These are phyloP conservation scores for Passer montanus DNA, from an alignment of 2,113 vertebrate genomes.

Conservation along the genomic window DNA sequence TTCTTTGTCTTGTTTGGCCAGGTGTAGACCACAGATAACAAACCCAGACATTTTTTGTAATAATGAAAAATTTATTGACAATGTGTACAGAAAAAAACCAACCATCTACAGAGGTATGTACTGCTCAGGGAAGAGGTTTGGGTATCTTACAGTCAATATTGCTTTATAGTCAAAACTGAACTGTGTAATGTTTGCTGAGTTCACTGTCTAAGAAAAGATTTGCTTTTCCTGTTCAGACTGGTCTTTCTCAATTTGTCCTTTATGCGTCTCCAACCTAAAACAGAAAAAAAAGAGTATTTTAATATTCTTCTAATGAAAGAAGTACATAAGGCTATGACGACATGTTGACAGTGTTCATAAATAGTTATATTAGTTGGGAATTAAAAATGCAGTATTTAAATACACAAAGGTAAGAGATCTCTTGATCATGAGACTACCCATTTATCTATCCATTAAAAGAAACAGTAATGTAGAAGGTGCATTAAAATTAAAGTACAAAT, in stretches of 20 bases:
- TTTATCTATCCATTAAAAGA: not conserved
- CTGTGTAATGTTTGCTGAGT: slow-evolving; percentile 6
- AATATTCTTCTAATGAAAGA: not conserved
- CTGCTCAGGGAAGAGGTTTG: not conserved
- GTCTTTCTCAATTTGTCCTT: slow-evolving; percentile 50
- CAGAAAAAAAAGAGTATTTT: slow-evolving; percentile 39
- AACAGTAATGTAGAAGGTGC: not conserved
- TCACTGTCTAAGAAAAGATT: slow-evolving; percentile 46
- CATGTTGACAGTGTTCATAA: not conserved
- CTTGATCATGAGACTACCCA: not conserved
- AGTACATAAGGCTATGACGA: not conserved
- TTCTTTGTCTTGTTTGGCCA: not conserved
- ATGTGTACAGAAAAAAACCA: slow-evolving; percentile 62
- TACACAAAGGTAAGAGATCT: not conserved
- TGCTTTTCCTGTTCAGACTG: slow-evolving; percentile 47
- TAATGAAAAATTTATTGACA: slow-evolving; percentile 74
- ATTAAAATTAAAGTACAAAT: not conserved
- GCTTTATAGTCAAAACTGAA: slow-evolving; percentile 48
- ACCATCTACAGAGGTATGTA: slow-evolving; percentile 12
- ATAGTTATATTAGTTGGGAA: not conserved
- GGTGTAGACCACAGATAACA: not conserved
- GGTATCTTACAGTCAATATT: not conserved
- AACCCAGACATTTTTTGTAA: slow-evolving; percentile 15
- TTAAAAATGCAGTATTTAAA: not conserved
- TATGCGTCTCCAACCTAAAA: slow-evolving; percentile 75